A percentile compares a stretch with the other conserved stretches of the same genome.
Evolutionary conservation across 1,140 invertebrate genomes (phyloP).

Genomic region (Zaprionus davidi): DNA sequence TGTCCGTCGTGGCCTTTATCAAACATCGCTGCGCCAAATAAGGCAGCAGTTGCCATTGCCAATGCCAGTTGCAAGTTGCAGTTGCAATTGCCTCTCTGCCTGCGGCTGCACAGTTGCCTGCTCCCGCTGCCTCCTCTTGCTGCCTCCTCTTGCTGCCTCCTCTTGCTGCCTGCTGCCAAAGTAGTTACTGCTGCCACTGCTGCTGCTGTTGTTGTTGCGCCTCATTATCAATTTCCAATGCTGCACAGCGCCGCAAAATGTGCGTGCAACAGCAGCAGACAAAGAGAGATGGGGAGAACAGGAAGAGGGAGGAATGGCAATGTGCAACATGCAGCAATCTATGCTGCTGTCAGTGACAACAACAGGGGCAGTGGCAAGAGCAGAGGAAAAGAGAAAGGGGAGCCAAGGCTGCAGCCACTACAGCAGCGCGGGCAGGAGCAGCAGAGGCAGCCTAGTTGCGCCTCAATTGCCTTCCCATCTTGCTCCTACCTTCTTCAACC

Average conservation of each 20-base stretch:
- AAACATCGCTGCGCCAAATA: slow-evolving; percentile 66
- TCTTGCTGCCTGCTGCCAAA: background rate
- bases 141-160: background rate
- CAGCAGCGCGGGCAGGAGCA: too few relatives aligned
- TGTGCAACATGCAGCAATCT: slow-evolving; percentile 33
- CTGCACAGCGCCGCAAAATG: slow-evolving; percentile 53
- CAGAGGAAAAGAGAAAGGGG: too few relatives aligned
- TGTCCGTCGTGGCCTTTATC: slow-evolving; percentile 38
- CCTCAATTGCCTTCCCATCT: background rate
- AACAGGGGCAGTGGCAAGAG: background rate
- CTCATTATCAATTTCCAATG: slow-evolving; percentile 80
- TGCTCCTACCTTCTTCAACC: background rate
- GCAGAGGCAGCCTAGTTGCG: background rate
- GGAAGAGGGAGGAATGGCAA: background rate
- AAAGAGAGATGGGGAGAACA: background rate
- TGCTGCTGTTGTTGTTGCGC: slow-evolving; percentile 30
- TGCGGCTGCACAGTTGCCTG: background rate
- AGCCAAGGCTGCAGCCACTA: too few relatives aligned
- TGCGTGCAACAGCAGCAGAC: slow-evolving; percentile 57
- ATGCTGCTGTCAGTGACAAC: slow-evolving; percentile 54
- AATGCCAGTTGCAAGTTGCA: slow-evolving; percentile 18
- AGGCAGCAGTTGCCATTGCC: slow-evolving; percentile 35
- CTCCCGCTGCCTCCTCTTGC: background rate
- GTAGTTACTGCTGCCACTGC: slow-evolving; percentile 2
- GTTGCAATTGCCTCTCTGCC: slow-evolving; percentile 4